Conservation (phyloP, 2,888 invertebrate genomes). For the Gisinianus flammeolus region DNA sequence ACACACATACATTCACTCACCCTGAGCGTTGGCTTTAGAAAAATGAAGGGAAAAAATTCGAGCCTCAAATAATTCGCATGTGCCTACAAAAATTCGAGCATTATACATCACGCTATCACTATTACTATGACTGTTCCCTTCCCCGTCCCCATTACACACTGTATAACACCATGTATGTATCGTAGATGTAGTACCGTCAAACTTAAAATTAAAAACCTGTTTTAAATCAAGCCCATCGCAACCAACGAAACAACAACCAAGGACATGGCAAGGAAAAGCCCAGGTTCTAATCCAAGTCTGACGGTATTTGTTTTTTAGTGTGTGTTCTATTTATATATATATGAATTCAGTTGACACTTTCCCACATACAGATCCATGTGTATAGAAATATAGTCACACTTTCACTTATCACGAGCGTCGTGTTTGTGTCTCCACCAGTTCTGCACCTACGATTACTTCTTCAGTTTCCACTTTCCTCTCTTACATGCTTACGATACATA, state of each 20-base stretch:
- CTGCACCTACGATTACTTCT: slow-evolving; percentile 14
- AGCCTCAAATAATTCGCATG: slow-evolving; percentile 10
- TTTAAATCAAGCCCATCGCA: no score
- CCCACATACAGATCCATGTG: not conserved
- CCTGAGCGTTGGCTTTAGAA: slow-evolving; percentile 8
- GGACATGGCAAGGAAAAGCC: no score
- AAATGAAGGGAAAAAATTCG: not conserved
- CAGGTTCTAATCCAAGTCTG: no score
- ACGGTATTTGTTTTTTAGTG: no score
- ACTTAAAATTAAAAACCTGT: no score
- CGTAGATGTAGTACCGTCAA: no score
- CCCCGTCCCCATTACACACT: not conserved
- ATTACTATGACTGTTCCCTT: not conserved
- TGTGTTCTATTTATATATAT: no score
- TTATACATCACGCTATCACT: no score
- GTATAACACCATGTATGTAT: not conserved
- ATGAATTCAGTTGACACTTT: slow-evolving; percentile 3
- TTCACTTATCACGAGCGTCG: no score
- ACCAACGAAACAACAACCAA: no score
- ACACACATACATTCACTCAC: not conserved
- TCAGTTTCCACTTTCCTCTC: not conserved
- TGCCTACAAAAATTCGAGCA: not conserved
- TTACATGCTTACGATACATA: not conserved
- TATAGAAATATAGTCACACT: not conserved
- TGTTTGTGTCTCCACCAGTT: not conserved